A percentile compares a stretch with the other conserved stretches of the same genome.
phyloP scores from a whole-genome alignment of 2,888 invertebrate genomes.

The Octonoba sinensis region DNA sequence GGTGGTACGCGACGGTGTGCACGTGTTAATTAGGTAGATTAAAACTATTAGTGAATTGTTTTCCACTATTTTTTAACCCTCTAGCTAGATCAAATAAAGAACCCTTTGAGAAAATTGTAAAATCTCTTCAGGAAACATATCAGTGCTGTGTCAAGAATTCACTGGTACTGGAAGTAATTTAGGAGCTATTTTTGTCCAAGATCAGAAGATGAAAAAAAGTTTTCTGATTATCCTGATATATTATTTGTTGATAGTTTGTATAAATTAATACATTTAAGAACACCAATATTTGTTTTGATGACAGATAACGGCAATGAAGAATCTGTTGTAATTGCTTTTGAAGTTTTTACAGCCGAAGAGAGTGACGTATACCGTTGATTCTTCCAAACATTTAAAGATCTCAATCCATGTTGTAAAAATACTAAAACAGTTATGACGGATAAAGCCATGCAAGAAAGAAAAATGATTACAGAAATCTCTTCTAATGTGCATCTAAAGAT shows the following conservation, averaged over 20 bases:
- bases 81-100: no score
- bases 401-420: neutral
- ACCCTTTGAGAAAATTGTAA: no score
- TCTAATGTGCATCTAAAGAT: no score
- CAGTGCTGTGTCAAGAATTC: neutral
- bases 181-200: neutral
- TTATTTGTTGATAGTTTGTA: neutral
- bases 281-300: neutral
- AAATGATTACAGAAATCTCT: neutral
- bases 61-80: no score
- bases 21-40: no score
- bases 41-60: no score
- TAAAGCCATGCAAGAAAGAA: neutral
- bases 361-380: neutral
- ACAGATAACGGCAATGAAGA: slow-evolving; percentile 14
- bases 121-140: neutral
- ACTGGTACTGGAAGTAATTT: neutral
- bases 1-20: no score
- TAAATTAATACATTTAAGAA: neutral
- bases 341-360: neutral
- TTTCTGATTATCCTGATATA: neutral
- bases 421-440: neutral
- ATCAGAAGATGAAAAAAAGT: neutral
- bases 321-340: slow-evolving; percentile 24
- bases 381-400: neutral